phyloP scores from a whole-genome alignment of 2,888 invertebrate genomes.

The Meiosimyza decipiens region DNA sequence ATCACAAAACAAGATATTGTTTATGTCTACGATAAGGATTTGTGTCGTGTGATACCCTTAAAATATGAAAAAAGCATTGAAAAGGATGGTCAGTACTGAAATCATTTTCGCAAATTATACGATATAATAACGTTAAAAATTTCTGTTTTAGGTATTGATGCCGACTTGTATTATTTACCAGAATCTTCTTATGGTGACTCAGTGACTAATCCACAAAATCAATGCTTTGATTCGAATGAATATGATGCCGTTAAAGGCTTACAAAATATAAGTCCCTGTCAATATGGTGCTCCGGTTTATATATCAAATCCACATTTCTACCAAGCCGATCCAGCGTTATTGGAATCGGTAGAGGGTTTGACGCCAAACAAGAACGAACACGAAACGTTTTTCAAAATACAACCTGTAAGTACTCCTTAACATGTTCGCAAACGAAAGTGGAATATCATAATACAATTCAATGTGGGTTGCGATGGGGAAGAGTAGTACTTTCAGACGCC shows the following conservation, averaged over 20 bases:
- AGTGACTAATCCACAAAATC: slow-evolving; percentile 75
- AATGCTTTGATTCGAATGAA: slow-evolving; percentile 76
- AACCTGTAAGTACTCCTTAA: slow-evolving; percentile 72
- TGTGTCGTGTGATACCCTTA: slow-evolving; percentile 83
- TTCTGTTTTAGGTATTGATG: slow-evolving; percentile 72
- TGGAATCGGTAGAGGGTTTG: slow-evolving; percentile 78
- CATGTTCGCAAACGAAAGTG: no score
- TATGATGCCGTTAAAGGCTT: slow-evolving; percentile 79
- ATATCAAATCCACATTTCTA: slow-evolving; percentile 92
- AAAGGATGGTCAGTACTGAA: slow-evolving; percentile 73
- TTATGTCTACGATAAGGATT: slow-evolving; percentile 85
- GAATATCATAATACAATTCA: no score
- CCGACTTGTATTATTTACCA: slow-evolving; percentile 79
- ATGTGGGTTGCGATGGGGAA: no score
- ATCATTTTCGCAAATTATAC: background rate
- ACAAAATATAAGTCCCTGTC: slow-evolving; percentile 88
- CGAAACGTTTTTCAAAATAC: slow-evolving; percentile 84
- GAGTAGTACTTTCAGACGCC: no score
- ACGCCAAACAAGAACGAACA: slow-evolving; percentile 77
- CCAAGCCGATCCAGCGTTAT: slow-evolving; percentile 78
- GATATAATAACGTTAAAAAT: background rate
- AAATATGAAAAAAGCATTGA: slow-evolving; percentile 76
- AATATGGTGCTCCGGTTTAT: slow-evolving; percentile 89
- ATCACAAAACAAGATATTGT: slow-evolving; percentile 77
- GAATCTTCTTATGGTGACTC: slow-evolving; percentile 77